A percentile compares a stretch with the other conserved stretches of the same genome.
phyloP scores from a whole-genome alignment of 2,888 invertebrate species.

The Drosophila nr. perissopoda region DNA sequence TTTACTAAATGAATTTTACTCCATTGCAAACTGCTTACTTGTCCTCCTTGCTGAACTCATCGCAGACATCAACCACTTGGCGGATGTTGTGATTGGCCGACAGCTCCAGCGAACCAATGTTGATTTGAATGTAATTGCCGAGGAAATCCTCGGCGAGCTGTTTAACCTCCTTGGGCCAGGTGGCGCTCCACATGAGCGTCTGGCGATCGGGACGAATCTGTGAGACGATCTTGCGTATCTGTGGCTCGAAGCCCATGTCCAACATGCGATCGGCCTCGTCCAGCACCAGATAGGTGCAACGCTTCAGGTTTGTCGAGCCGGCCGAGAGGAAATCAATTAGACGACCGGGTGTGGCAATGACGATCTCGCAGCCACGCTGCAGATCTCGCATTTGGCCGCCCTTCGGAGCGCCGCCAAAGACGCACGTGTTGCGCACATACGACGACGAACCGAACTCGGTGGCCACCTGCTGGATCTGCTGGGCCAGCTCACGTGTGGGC shows the following conservation, averaged over 20 bases:
- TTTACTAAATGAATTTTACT: not conserved
- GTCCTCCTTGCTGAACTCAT: conserved; percentile 91
- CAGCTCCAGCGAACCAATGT: conserved; percentile 92
- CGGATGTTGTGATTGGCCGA: conserved; percentile 96
- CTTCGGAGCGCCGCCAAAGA: conserved; percentile 96
- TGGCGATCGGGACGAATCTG: conserved; percentile 98
- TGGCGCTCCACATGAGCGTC: conserved; percentile 99
- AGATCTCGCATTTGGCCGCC: conserved; percentile 91
- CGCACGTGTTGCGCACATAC: conserved; percentile 93
- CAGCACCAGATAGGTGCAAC: conserved; percentile 94
- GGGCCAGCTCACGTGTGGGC: conserved; percentile 92
- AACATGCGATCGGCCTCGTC: conserved; percentile 98
- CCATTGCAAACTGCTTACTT: conserved; percentile 83
- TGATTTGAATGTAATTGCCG: conserved; percentile 95
- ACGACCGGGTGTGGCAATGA: conserved; percentile 96
- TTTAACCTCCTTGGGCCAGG: conserved; percentile 99
- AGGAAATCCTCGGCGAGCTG: conserved; percentile 97
- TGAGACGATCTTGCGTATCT: conserved; percentile 96
- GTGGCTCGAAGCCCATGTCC: conserved; percentile 99
- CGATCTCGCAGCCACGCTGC: conserved; percentile 93
- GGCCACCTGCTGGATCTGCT: conserved; percentile 94
- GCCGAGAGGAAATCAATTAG: conserved; percentile 94
- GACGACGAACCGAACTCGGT: conserved; percentile 92
- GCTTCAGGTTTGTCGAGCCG: conserved; percentile 90
- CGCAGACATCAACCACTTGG: conserved; percentile 93